phyloP scores from a whole-genome alignment of 2,113 vertebrate species.

The Gambusia holbrooki region DNA sequence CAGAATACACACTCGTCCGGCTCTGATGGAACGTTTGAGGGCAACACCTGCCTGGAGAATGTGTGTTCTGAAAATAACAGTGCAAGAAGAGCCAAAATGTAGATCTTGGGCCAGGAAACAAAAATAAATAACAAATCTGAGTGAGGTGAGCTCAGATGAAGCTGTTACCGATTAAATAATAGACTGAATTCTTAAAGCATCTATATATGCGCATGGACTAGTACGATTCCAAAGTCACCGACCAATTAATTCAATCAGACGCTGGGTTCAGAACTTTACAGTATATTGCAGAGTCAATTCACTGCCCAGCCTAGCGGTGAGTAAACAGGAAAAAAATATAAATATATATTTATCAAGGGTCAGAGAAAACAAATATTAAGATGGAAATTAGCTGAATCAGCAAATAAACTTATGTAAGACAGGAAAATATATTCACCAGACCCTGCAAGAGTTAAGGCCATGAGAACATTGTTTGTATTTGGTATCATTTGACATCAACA shows the following conservation, averaged over 20 bases:
- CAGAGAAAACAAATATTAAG: constrained; percentile 13
- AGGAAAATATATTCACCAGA: constrained; percentile 24
- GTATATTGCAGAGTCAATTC: background rate
- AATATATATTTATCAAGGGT: background rate
- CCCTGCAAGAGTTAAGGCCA: constrained; percentile 26
- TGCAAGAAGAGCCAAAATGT: no score
- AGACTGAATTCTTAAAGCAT: background rate
- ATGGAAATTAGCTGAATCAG: constrained; percentile 35
- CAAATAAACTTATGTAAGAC: constrained; percentile 34
- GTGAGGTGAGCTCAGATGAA: background rate
- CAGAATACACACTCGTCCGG: background rate
- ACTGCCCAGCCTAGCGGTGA: background rate
- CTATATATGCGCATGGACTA: background rate
- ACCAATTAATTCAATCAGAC: background rate
- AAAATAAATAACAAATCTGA: background rate
- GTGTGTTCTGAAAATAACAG: background rate
- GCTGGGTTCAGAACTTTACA: background rate
- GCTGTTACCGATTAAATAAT: background rate
- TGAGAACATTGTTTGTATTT: constrained; percentile 42
- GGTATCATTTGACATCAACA: constrained; percentile 17
- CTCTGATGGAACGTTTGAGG: background rate
- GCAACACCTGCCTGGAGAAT: background rate
- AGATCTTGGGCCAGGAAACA: background rate
- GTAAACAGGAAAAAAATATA: background rate
- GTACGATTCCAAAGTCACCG: background rate